phyloP scores from a whole-genome alignment of 1,140 invertebrate genomes.

The Latrodectus geometricus region DNA sequence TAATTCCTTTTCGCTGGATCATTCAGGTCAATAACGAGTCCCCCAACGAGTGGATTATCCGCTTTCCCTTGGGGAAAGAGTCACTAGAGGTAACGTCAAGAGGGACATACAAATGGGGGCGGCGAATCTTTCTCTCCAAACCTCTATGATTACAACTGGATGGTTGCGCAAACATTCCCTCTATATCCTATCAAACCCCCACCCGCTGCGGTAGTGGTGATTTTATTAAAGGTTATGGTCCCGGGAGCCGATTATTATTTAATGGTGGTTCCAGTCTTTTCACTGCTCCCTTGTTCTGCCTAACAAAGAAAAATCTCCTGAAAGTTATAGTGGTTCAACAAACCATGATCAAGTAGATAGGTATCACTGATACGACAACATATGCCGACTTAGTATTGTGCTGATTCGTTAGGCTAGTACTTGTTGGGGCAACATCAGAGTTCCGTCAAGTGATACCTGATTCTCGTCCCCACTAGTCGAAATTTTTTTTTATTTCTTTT shows the following conservation, averaged over 20 bases:
- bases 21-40: conserved; percentile 54
- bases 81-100: conserved; percentile 30
- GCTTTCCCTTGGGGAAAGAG: conserved; percentile 13
- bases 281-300: conserved; percentile 26
- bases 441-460: no score
- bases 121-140: neutral
- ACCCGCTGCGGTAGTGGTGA: conserved; percentile 54
- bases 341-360: conserved; percentile 50
- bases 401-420: conserved; percentile 27
- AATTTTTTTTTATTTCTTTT: no score
- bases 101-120: conserved; percentile 23
- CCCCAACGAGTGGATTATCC: conserved; percentile 42
- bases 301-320: conserved; percentile 30
- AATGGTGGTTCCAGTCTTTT: conserved; percentile 55
- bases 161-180: conserved; percentile 57
- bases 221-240: conserved; percentile 54
- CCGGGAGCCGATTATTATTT: conserved; percentile 56
- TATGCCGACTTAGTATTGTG: conserved; percentile 52
- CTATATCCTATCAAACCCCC: conserved; percentile 48
- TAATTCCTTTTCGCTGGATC: conserved; percentile 50
- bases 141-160: conserved; percentile 49
- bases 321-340: conserved; percentile 19
- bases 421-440: neutral
- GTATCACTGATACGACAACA: conserved; percentile 52
- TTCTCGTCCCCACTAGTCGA: no score